A percentile compares a stretch with the other conserved stretches of the same genome.
These are phyloP conservation scores for Linnaemya vulpina DNA, from an alignment of 2,888 invertebrate species.

Conservation along the genomic window DNA sequence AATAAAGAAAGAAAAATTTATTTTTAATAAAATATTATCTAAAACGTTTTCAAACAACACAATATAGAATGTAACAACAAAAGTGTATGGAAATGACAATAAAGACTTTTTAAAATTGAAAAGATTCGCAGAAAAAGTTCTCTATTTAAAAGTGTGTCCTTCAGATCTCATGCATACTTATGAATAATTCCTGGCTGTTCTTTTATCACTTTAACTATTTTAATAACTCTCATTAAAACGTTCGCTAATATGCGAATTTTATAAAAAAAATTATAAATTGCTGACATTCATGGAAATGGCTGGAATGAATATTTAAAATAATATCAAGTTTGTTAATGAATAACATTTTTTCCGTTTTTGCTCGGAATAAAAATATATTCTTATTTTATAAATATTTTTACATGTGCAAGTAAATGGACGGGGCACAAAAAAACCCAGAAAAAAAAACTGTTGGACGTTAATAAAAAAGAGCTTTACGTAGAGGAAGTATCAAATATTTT, in stretches of 20 bases:
- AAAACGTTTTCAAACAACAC: no score
- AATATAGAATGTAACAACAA: background rate
- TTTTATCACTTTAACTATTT: background rate
- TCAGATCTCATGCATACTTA: no score
- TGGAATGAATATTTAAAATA: slow-evolving; percentile 18
- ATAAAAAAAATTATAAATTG: background rate
- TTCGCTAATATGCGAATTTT: background rate
- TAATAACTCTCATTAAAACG: background rate
- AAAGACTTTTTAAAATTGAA: background rate
- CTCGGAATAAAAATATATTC: background rate
- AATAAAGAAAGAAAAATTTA: background rate
- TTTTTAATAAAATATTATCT: background rate
- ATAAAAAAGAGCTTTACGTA: no score
- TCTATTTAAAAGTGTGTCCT: background rate
- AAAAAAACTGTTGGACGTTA: no score
- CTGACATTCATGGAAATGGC: slow-evolving; percentile 18
- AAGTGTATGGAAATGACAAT: background rate
- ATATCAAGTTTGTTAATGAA: background rate
- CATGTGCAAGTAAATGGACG: no score
- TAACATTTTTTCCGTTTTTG: background rate
- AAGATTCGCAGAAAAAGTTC: background rate
- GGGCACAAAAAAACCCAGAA: no score
- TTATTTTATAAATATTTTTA: background rate
- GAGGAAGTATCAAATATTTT: no score
- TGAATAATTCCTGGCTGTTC: background rate